Evolutionary conservation across 2,888 invertebrate species (phyloP), one percentile per base, ranked within the genome.

Genomic region (Frankliniella fusca): DNA sequence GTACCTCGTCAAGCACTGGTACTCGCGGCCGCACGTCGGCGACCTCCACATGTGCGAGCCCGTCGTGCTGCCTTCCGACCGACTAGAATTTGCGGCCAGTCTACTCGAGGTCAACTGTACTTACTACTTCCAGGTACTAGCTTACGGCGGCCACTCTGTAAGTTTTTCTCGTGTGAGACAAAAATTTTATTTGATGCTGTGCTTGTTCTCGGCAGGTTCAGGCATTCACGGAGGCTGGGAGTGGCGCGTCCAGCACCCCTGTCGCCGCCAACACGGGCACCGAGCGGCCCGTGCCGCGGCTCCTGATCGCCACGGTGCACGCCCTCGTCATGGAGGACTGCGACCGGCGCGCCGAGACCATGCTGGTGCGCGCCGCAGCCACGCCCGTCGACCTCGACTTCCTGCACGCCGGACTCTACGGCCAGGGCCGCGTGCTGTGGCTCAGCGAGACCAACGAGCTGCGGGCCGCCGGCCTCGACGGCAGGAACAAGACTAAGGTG

Each of bases 141-240:
- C n/a, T n/a, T 38, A 38, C 38, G 38, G 3, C 38, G 38, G 38
- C 38, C 38, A 38, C 38, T 2, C 38, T 5, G 38, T 5, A 5
- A 38, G 20, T 38, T 80, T 48, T 38, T 81, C 65, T 49, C 23
- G 54, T 70, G 54, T 80, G n/a, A 18, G 81, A 48, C 70, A 27
- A 83, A 82, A 28, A 84, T 85, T 82, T 82, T 76, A 81, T 80
- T 38, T 83, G 82, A 61, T 7, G 11, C 80, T 84, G 84, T 80
- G 82, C 83, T 80, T 85, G 84, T 48, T 80, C 81, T 83, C 84
- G 80, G 81, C 87, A 95, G 93, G 94, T 97, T 1, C 92, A 93
- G 87, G 96, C 96, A 0, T 93, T 92, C 86, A 96, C 95, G 0
- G 91, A 92, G 82, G 93, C 93, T 23, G 96, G 96, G 0, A 92